These are phyloP conservation scores for Heliconius nattereri DNA, from an alignment of 1,140 invertebrate genomes.

Conservation along the genomic window DNA sequence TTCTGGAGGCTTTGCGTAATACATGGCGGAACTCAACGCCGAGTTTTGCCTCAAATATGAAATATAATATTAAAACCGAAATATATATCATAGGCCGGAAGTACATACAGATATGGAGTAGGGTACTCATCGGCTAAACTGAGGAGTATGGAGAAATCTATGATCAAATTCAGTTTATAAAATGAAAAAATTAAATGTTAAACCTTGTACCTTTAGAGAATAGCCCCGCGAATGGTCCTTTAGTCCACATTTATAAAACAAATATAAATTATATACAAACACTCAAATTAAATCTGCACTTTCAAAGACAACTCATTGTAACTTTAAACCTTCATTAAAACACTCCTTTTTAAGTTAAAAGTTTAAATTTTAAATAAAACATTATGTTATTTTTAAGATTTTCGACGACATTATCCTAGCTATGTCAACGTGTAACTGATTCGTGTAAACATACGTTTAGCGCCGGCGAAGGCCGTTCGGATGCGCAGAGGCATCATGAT, in stretches of 20 bases:
- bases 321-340: background rate
- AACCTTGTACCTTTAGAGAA: conserved; percentile 22
- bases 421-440: background rate
- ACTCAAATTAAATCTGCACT: background rate
- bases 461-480: background rate
- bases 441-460: conserved; percentile 14
- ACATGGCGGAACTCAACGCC: too few relatives aligned
- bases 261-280: background rate
- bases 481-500: background rate
- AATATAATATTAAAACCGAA: too few relatives aligned
- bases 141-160: too few relatives aligned
- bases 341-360: background rate
- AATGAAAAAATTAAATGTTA: background rate
- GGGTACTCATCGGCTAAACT: too few relatives aligned
- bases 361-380: background rate
- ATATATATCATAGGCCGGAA: too few relatives aligned
- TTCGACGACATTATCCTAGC: background rate
- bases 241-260: conserved; percentile 28
- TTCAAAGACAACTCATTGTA: background rate
- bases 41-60: too few relatives aligned
- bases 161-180: too few relatives aligned
- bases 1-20: too few relatives aligned
- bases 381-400: background rate
- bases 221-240: conserved; percentile 10
- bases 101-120: too few relatives aligned